Percentiles rank a stretch among this genome's conserved stretches.
Evolutionary conservation across 2,888 invertebrate genomes (phyloP).

Genomic region (Diaphora mendica): DNA sequence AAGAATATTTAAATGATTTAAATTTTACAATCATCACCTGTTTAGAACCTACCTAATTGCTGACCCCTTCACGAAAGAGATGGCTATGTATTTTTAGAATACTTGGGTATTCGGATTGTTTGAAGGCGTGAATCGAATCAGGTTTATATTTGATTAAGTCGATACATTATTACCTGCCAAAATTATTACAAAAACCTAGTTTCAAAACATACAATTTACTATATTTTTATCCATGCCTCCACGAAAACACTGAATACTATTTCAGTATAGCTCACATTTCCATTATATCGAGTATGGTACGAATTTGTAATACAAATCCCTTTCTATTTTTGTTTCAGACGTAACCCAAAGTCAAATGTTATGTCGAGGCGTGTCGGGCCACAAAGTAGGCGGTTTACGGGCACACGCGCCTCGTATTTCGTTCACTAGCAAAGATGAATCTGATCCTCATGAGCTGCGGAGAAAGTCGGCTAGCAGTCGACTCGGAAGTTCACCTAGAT

Average conservation of each 20-base stretch:
- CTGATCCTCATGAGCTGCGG: constrained; percentile 70
- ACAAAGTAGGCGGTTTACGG: constrained; percentile 78
- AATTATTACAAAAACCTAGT: neutral
- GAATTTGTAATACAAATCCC: neutral
- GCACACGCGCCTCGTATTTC: constrained; percentile 81
- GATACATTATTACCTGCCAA: neutral
- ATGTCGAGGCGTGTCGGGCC: constrained; percentile 77
- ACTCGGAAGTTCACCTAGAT: constrained; percentile 78
- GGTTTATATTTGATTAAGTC: neutral
- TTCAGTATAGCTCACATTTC: neutral
- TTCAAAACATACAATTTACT: neutral
- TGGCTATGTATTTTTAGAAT: neutral
- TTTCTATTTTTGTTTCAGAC: constrained; percentile 61
- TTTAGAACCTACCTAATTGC: neutral
- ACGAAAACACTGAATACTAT: neutral
- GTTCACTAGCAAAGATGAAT: constrained; percentile 77
- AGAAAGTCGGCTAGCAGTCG: constrained; percentile 81
- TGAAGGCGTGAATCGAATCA: neutral
- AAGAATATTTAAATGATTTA: neutral
- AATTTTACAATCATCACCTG: neutral
- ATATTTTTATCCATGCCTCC: neutral
- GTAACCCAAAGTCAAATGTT: constrained; percentile 78
- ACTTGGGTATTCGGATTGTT: too few relatives aligned
- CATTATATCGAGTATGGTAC: neutral
- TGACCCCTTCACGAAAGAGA: neutral